Conservation (phyloP, 2,888 invertebrate species). For the Drosophila neotestacea region DNA sequence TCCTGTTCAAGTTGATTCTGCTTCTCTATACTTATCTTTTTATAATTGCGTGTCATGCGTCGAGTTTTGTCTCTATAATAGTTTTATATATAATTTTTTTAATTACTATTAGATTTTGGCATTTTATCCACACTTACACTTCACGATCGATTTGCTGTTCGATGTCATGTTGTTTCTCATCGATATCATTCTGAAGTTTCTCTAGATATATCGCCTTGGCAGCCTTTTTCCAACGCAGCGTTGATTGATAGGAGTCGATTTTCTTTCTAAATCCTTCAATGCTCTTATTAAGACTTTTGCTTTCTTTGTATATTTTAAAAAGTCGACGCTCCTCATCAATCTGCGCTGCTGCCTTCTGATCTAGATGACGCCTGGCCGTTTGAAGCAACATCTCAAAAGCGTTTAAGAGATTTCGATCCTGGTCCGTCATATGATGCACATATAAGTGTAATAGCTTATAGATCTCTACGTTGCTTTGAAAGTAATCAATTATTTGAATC, state of each 20-base stretch:
- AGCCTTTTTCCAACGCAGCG: neutral
- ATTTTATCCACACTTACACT: constrained; percentile 26
- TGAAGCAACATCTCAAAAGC: constrained; percentile 50
- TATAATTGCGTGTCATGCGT: constrained; percentile 58
- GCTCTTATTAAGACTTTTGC: constrained; percentile 16
- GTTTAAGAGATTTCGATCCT: constrained; percentile 43
- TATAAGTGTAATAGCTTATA: constrained; percentile 34
- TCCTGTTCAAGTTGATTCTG: constrained; percentile 70
- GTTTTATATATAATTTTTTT: too few species aligned
- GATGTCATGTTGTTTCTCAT: constrained; percentile 7
- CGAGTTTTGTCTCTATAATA: constrained; percentile 66
- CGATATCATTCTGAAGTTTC: constrained; percentile 32
- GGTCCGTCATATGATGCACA: constrained; percentile 14
- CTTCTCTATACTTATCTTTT: constrained; percentile 55
- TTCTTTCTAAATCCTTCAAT: constrained; percentile 24
- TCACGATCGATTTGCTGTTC: constrained; percentile 42
- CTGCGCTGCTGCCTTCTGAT: constrained; percentile 36
- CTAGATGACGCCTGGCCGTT: constrained; percentile 42
- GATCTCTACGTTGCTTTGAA: constrained; percentile 50
- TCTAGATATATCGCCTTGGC: constrained; percentile 24
- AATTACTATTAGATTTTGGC: neutral
- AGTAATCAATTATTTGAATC: constrained; percentile 62
- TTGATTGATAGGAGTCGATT: constrained; percentile 1
- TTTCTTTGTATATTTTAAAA: constrained; percentile 45
- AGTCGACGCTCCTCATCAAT: constrained; percentile 51